phyloP scores from a whole-genome alignment of 2,888 invertebrate genomes.

The Sturmia bella region DNA sequence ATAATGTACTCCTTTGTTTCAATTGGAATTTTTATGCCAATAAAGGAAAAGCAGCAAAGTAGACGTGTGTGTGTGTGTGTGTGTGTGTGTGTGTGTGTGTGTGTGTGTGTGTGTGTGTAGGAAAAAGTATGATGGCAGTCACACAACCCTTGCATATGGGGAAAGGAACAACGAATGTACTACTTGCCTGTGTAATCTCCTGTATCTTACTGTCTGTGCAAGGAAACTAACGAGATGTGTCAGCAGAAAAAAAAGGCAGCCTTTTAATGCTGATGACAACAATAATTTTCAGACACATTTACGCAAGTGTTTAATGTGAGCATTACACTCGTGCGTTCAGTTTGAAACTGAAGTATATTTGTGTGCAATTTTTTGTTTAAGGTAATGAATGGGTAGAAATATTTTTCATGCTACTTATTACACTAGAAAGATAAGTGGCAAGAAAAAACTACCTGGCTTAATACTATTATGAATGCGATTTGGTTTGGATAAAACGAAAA shows the following conservation, averaged over 20 bases:
- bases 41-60: too few species aligned
- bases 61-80: too few species aligned
- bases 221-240: slow-evolving; percentile 55
- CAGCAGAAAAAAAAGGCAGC: slow-evolving; percentile 41
- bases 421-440: too few species aligned
- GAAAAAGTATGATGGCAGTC: not conserved
- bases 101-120: too few species aligned
- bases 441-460: too few species aligned
- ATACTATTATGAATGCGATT: too few species aligned
- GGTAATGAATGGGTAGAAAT: too few species aligned
- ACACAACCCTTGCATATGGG: not conserved
- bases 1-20: slow-evolving; percentile 35
- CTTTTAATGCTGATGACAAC: slow-evolving; percentile 59
- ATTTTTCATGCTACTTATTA: too few species aligned
- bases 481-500: too few species aligned
- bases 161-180: not conserved
- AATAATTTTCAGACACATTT: slow-evolving; percentile 62
- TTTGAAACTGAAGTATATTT: too few species aligned
- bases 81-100: too few species aligned
- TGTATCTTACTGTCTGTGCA: slow-evolving; percentile 1
- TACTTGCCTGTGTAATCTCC: slow-evolving; percentile 1
- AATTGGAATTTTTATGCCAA: slow-evolving; percentile 11
- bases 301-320: slow-evolving; percentile 52
- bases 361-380: too few species aligned
- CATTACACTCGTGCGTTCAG: slow-evolving; percentile 1